Percentiles rank a stretch among this genome's conserved stretches.
These are phyloP conservation scores for Columba livia DNA, from an alignment of 2,113 vertebrate genomes.

Conservation along the genomic window DNA sequence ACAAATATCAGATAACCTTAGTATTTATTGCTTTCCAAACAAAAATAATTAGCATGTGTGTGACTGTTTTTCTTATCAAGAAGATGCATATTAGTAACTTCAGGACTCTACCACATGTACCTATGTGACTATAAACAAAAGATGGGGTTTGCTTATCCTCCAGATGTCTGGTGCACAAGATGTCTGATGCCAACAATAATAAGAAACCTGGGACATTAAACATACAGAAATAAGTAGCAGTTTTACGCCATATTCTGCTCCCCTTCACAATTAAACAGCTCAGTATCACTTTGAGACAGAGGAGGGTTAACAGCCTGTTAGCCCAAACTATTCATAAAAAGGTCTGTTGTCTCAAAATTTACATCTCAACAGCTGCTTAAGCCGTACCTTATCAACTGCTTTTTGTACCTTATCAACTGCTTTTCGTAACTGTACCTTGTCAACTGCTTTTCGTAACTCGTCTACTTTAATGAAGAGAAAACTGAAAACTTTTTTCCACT, in stretches of 20 bases:
- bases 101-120: not conserved
- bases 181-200: not conserved
- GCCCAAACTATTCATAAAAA: not conserved
- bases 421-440: conserved; percentile 7
- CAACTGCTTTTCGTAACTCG: not conserved
- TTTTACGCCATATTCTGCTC: not conserved
- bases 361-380: conserved; percentile 20
- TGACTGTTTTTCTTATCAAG: not conserved
- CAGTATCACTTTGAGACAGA: not conserved
- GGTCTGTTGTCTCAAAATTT: conserved; percentile 41
- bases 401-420: too few relatives aligned
- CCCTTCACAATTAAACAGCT: not conserved
- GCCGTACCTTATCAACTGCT: not conserved
- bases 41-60: not conserved
- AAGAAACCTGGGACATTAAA: not conserved
- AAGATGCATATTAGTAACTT: not conserved
- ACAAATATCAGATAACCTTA: not conserved
- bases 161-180: not conserved
- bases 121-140: not conserved
- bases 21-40: not conserved
- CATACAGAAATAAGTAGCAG: not conserved
- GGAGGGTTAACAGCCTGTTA: not conserved
- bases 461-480: not conserved
- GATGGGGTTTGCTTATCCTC: not conserved
- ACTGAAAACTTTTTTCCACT: conserved; percentile 15